Base-by-base conservation (phyloP, 2,113 vertebrate species). In the Sula dactylatra region DNA sequence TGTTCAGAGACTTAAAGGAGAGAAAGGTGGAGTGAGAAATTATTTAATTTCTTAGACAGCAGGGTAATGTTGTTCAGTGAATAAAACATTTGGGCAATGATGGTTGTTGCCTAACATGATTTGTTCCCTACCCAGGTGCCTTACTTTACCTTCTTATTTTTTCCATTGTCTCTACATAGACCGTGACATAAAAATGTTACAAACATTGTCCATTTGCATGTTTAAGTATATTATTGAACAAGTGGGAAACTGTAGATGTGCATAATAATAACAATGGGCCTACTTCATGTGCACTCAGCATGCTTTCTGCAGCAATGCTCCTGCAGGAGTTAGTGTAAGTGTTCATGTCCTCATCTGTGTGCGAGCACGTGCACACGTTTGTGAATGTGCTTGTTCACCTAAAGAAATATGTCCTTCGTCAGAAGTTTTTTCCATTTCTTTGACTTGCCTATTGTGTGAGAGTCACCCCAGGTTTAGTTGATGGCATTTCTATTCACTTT, bases 321-420 rank as follows among this genome's bases (percentile, higher is more conserved):
- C 31, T 70, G 19, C 1, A 1, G 47, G 34, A 80, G 36, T 49
- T 32, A 55, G 13, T 0, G 0, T 27, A 32, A 49, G 16, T 1
- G 0, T 47, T 9, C 8, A 8, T 32, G 32, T 67, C 11, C 26
- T 71, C 2, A 1, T 0, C 1, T 45, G 32, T 34, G 10, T 29
- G 40, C 20, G 42, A 32, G 54, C 14, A 2, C 11, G 20, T 74
- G 50, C 49, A 45, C 8, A 11, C 0, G 1, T 50, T 64, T 72
- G 24, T 56, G 52, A 61, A 76, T 49, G 21, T 70, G 31, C 26
- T 65, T 25, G 7, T 12, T 88, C 32, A 42, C 59, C 40, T 70
- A 36, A 70, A 58, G 49, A 91, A 96, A 54, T 50, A 80, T n/a
- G 54, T 76, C 22, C 19, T 90, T 95, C 90, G 24, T 90, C 14